These are phyloP conservation scores for Drosophila borealis DNA, from an alignment of 2,888 invertebrate species.

Conservation along the genomic window DNA sequence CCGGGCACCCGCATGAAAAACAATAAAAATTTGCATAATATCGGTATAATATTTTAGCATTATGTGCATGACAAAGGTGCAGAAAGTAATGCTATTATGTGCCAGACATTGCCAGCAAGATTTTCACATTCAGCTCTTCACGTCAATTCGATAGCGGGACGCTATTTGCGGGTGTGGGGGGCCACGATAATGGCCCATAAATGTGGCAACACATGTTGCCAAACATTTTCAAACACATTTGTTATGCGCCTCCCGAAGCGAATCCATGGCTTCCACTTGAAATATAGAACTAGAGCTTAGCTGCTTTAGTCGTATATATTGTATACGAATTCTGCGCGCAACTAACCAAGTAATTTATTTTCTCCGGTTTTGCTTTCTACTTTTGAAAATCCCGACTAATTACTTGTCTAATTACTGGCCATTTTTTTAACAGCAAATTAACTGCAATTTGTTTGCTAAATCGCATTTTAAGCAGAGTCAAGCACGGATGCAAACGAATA, in stretches of 20 bases:
- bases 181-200: conserved; percentile 57
- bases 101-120: conserved; percentile 44
- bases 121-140: conserved; percentile 20
- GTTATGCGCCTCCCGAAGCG: conserved; percentile 1
- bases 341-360: conserved; percentile 46
- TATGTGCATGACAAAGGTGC: conserved; percentile 73
- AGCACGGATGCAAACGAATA: background rate
- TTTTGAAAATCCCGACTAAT: conserved; percentile 72
- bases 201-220: conserved; percentile 70
- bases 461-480: conserved; percentile 58
- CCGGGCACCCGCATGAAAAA: conserved; percentile 59
- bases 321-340: background rate
- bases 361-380: conserved; percentile 34
- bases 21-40: conserved; percentile 83
- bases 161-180: background rate
- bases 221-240: conserved; percentile 32
- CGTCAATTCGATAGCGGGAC: conserved; percentile 2
- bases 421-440: conserved; percentile 68
- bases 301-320: background rate
- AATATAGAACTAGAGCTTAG: conserved; percentile 1
- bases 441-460: conserved; percentile 76
- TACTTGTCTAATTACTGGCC: conserved; percentile 79
- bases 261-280: conserved; percentile 11
- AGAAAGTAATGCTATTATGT: conserved; percentile 68
- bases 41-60: conserved; percentile 82